phyloP scores from a whole-genome alignment of 2,113 vertebrate genomes.

The Chlorodrepanis virens region DNA sequence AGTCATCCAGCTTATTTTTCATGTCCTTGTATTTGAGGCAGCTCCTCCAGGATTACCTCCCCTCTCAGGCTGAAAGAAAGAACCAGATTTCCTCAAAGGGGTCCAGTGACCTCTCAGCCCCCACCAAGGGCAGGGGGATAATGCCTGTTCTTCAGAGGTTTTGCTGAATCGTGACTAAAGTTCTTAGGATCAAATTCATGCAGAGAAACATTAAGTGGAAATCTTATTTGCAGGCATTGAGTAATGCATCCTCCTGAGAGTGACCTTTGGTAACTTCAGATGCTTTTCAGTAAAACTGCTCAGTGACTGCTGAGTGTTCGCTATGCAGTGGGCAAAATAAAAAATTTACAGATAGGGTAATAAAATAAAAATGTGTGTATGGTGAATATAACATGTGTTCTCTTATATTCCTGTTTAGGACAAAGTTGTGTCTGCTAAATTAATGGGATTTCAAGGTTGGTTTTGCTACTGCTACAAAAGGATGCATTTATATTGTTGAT shows the following conservation, averaged over 20 bases:
- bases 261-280: constrained; percentile 12
- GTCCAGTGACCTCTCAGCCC: background rate
- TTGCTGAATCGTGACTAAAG: background rate
- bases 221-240: background rate
- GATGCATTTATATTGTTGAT: background rate
- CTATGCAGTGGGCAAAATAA: background rate
- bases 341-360: background rate
- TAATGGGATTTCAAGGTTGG: background rate
- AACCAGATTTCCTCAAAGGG: background rate
- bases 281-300: background rate
- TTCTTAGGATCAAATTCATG: constrained; percentile 9
- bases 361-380: background rate
- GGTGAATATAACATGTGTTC: background rate
- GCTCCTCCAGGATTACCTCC: background rate
- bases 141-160: background rate
- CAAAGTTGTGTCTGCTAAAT: background rate
- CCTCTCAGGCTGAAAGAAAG: background rate
- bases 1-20: background rate
- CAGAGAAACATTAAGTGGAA: constrained; percentile 5
- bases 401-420: background rate
- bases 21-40: background rate
- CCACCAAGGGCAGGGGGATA: background rate
- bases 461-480: background rate
- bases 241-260: background rate
- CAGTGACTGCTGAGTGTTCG: background rate